Conservation (phyloP, 2,113 vertebrate species). For the Apodemus speciosus region DNA sequence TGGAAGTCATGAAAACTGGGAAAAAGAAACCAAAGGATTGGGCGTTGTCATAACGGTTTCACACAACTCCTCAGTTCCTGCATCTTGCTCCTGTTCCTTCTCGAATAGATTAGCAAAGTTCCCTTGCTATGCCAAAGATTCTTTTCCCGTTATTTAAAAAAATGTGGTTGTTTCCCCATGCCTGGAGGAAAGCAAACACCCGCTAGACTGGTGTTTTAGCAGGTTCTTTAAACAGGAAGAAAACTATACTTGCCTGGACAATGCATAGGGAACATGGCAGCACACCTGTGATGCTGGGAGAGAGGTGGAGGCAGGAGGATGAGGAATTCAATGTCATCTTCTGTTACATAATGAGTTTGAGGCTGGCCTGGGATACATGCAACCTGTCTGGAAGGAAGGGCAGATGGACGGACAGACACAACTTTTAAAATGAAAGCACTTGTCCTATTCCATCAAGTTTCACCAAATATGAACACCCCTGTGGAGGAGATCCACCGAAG, state of each 20-base stretch:
- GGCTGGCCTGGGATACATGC: neutral
- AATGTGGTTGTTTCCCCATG: neutral
- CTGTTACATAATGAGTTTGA: neutral
- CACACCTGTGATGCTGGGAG: neutral
- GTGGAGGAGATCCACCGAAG: neutral
- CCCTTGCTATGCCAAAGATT: neutral
- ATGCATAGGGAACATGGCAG: neutral
- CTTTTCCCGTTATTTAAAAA: neutral
- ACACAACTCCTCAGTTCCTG: neutral
- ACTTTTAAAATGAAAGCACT: neutral
- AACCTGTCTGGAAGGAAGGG: neutral
- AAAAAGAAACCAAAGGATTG: constrained; percentile 40
- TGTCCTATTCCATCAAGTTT: neutral
- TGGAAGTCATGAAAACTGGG: neutral
- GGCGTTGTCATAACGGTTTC: neutral
- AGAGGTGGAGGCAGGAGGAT: neutral
- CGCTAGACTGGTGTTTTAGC: neutral
- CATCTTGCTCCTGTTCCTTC: neutral
- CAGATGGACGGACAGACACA: neutral
- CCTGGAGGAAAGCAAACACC: neutral
- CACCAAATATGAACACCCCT: no score
- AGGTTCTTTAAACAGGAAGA: neutral
- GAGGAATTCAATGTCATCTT: neutral
- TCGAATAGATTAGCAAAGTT: neutral
- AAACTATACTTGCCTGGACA: neutral